Evolutionary conservation across 2,888 invertebrate genomes (phyloP), one percentile per base, ranked within the genome.

Genomic region (Oscheius sp.): DNA sequence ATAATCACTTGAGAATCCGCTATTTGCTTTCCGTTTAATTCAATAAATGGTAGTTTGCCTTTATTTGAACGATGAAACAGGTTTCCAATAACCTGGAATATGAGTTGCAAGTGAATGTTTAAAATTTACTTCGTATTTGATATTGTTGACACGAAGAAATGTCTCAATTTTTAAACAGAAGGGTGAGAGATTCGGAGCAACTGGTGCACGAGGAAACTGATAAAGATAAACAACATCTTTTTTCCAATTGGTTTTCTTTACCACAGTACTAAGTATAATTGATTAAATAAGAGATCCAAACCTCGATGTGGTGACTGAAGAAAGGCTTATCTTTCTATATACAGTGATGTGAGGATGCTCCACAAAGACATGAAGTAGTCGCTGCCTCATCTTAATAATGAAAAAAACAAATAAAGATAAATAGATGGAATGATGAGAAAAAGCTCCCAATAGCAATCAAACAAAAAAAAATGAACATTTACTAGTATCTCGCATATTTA

Each of bases 111-210:
- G 6, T 8, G 33, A 22, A 20, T 22, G 12, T 14, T n/a, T n/a
- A 2, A 22, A 17, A 45, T 12, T 26, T 30, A 81, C 82, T 74
- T 84, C 84, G 61, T 84, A 76, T 63, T 82, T 80, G 65, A 84
- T 82, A 41, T 77, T 71, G 64, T 84, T 71, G 20, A 79, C 84
- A 9, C 83, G 72, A 8, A 84, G 70, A 44, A 78, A 84, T 2
- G 84, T 84, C 69, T 84, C 84, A 14, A 84, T 59, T 68, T 84
- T 84, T 61, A 84, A 67, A 57, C 83, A 84, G 47, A 71, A 84
- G 12, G 84, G 84, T 14, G 83, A 84, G 20, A 82, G 68, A 70
- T 82, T 84, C 47, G 84, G 84, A 3, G 67, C 30, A 14, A 61
- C 49, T 5, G 82, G 80, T 6, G 82, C 72, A 0, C 82, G 71